Base-by-base conservation (phyloP, 1,140 invertebrate genomes). In the Apis laboriosa region DNA sequence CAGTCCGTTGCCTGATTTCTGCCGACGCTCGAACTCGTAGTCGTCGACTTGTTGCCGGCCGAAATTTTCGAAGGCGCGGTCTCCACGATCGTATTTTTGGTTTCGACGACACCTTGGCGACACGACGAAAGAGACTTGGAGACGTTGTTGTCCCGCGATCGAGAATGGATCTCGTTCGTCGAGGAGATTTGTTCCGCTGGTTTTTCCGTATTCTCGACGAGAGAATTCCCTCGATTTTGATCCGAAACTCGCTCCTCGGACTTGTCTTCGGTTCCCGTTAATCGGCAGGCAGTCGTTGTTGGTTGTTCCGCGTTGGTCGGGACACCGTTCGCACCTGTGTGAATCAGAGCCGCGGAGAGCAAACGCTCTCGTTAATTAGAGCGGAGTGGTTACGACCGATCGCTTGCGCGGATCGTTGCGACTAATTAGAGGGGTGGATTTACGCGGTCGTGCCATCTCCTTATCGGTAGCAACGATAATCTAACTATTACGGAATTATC, bases 271-370 rank as follows among this genome's bases (percentile, higher is more conserved):
- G 49, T 12, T 11, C 61, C 2, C 4, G 55, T 58, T 8, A 28
- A 21, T 9, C 53, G 63, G 7, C 34, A 11, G 3, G n/a, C 8
- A 17, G 15, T 34, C 4, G 3, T 43, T 19, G 28, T 43, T 43
- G 34, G 4, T 3, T 83, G 80, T 21, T 83, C 80, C 28, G 13
- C 34, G 34, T 34, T 5, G 0, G 24, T 17, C 13, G 61, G 34
- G 9, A 19, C 43, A 11, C 13, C 9, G 43, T 28, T 80, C 19
- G 58, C 28, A 60, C 79, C 79, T 81, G 79, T 81, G 79, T 28
- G 43, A 81, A 76, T 81, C 61, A 60, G 43, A 24, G 24, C 56
- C n/a, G 28, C 28, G 43, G 24, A n/a, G 2, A 19, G 64, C 34
- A 53, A 70, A 58, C 17, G 34, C 66, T 21, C 43, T 21, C 43